These are phyloP conservation scores for Epizoanthus stellaris DNA, from an alignment of 92 coral and sea anemone species.

Conservation along the genomic window DNA sequence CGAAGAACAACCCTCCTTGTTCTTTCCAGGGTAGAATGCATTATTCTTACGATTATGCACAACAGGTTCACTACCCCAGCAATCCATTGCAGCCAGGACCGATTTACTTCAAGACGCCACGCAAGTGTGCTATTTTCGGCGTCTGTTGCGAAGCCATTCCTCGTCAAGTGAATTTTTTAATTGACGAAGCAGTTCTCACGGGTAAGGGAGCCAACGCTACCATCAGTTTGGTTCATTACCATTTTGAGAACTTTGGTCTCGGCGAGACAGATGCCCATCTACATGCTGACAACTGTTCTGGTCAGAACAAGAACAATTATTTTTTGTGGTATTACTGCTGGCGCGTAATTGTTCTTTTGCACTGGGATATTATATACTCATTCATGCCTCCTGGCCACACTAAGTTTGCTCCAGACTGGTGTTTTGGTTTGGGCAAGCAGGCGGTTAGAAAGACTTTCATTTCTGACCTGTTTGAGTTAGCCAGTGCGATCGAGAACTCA, in stretches of 20 bases:
- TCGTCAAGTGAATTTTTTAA: constrained; percentile 37
- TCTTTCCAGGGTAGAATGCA: too few species aligned
- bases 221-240: constrained; percentile 38
- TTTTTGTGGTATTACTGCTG: constrained; percentile 54
- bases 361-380: neutral
- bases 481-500: constrained; percentile 23
- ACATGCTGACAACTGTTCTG: constrained; percentile 65
- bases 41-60: too few species aligned
- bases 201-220: constrained; percentile 67
- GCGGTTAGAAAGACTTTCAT: constrained; percentile 14
- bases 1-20: too few species aligned
- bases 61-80: too few species aligned
- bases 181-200: constrained; percentile 51
- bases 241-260: constrained; percentile 49
- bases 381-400: constrained; percentile 37
- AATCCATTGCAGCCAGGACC: too few species aligned
- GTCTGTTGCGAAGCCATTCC: constrained; percentile 66
- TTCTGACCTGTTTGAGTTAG: constrained; percentile 36
- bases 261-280: constrained; percentile 56
- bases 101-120: neutral
- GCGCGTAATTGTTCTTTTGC: constrained; percentile 14
- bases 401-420: constrained; percentile 22
- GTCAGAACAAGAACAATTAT: constrained; percentile 55
- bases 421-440: constrained; percentile 12
- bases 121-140: constrained; percentile 65